Conservation (phyloP, 2,113 vertebrate genomes). For the Octodon degus region DNA sequence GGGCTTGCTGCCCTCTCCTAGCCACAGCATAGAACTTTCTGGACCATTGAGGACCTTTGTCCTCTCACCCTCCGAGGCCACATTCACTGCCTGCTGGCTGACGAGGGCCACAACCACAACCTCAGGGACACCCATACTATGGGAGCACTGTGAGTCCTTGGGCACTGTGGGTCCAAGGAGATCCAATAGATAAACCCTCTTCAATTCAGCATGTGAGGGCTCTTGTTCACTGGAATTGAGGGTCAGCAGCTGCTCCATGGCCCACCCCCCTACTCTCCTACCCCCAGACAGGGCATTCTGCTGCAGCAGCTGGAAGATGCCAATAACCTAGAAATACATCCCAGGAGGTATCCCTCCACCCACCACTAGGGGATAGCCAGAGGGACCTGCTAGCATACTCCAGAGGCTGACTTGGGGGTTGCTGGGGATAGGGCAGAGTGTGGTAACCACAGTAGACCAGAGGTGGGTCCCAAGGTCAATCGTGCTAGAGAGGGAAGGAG, state of each 20-base stretch:
- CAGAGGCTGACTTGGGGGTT: not conserved
- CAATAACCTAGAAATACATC: not conserved
- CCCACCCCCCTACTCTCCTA: not conserved
- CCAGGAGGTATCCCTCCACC: not conserved
- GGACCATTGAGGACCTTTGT: accelerated
- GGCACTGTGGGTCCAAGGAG: not conserved
- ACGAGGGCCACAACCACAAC: not conserved
- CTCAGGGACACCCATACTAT: not conserved
- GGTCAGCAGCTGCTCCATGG: constrained; percentile 7
- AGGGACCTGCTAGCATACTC: not conserved
- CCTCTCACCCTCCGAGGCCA: not conserved
- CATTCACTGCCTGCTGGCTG: not conserved
- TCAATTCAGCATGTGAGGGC: not conserved
- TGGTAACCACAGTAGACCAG: not conserved
- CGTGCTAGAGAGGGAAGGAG: not conserved
- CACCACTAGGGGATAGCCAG: not conserved
- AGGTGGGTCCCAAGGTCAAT: not conserved
- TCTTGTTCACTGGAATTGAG: not conserved
- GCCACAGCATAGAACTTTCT: not conserved
- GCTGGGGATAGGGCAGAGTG: not conserved
- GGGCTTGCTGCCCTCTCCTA: not conserved
- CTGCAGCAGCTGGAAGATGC: not conserved
- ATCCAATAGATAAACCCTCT: not conserved
- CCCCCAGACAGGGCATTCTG: not conserved
- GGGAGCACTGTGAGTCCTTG: not conserved